These are phyloP conservation scores for Polylopha cassiicola DNA, from an alignment of 2,888 invertebrate genomes.

Conservation along the genomic window DNA sequence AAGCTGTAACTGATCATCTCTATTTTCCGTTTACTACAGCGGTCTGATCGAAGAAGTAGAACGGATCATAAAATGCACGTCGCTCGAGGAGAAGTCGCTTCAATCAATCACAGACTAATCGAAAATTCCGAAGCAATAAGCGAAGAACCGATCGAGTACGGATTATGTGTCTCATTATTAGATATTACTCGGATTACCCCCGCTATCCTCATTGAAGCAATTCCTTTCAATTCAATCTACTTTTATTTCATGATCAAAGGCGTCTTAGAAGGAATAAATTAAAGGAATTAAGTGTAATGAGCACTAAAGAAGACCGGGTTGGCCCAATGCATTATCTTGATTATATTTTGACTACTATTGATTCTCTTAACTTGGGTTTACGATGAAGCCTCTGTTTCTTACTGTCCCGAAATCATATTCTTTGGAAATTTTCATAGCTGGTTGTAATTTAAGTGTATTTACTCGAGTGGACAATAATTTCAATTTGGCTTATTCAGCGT, in stretches of 20 bases:
- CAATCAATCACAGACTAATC: slow-evolving; percentile 75
- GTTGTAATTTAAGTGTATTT: slow-evolving; percentile 40
- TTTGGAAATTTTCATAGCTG: no score
- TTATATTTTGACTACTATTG: no score
- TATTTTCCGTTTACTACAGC: slow-evolving; percentile 41
- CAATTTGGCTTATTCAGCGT: slow-evolving; percentile 45
- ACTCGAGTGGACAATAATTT: slow-evolving; percentile 37
- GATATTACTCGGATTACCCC: slow-evolving; percentile 53
- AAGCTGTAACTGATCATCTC: slow-evolving; percentile 30
- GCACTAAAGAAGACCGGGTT: slow-evolving; percentile 34
- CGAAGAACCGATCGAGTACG: slow-evolving; percentile 54
- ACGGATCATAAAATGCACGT: slow-evolving; percentile 72
- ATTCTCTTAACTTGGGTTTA: no score
- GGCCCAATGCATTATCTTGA: slow-evolving; percentile 40
- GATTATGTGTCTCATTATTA: slow-evolving; percentile 70
- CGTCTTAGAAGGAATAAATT: slow-evolving; percentile 48
- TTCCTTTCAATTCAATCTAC: slow-evolving; percentile 44
- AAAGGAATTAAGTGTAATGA: slow-evolving; percentile 42
- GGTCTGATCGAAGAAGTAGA: slow-evolving; percentile 55
- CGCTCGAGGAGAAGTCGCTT: slow-evolving; percentile 58
- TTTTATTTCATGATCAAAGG: slow-evolving; percentile 51
- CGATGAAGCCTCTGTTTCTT: no score
- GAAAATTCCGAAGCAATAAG: slow-evolving; percentile 73
- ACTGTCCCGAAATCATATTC: no score
- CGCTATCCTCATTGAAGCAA: slow-evolving; percentile 43